These are phyloP conservation scores for Cryptocephalus moraei DNA, from an alignment of 2,888 invertebrate species.

Conservation along the genomic window DNA sequence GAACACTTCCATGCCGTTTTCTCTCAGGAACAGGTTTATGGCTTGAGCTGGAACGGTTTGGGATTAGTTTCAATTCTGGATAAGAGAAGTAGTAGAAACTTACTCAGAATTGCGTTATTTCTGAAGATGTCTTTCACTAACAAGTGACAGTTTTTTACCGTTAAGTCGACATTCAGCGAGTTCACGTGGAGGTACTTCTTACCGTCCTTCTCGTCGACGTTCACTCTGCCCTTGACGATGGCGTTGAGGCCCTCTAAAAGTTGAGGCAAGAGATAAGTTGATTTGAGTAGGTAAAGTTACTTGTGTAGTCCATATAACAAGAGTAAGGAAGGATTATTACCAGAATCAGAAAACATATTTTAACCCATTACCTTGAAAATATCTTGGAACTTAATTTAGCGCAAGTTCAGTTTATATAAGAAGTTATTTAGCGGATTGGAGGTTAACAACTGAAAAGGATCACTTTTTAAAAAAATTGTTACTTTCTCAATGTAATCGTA, in stretches of 20 bases:
- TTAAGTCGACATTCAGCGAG: constrained; percentile 48
- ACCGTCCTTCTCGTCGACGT: constrained; percentile 36
- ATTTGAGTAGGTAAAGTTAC: too few relatives aligned
- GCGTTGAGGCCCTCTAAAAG: constrained; percentile 47
- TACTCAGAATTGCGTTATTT: constrained; percentile 59
- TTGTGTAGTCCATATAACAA: too few relatives aligned
- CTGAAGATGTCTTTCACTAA: constrained; percentile 56
- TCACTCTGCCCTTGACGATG: constrained; percentile 48
- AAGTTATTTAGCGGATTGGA: too few relatives aligned
- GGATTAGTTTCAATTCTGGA: too few relatives aligned
- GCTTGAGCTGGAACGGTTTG: constrained; percentile 49
- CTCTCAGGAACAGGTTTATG: constrained; percentile 58
- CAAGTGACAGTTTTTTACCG: constrained; percentile 52
- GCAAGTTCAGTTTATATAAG: too few relatives aligned
- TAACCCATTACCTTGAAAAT: too few relatives aligned
- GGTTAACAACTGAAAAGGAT: too few relatives aligned
- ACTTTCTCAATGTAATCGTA: too few relatives aligned
- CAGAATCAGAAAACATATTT: too few relatives aligned
- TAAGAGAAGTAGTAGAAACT: constrained; percentile 33
- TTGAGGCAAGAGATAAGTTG: not conserved
- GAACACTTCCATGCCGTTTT: constrained; percentile 58
- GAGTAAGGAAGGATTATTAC: too few relatives aligned
- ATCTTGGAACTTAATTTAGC: too few relatives aligned
- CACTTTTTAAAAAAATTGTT: too few relatives aligned
- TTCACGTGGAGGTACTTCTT: constrained; percentile 52